phyloP scores from a whole-genome alignment of 2,113 vertebrate species.

The Silurus glanis region DNA sequence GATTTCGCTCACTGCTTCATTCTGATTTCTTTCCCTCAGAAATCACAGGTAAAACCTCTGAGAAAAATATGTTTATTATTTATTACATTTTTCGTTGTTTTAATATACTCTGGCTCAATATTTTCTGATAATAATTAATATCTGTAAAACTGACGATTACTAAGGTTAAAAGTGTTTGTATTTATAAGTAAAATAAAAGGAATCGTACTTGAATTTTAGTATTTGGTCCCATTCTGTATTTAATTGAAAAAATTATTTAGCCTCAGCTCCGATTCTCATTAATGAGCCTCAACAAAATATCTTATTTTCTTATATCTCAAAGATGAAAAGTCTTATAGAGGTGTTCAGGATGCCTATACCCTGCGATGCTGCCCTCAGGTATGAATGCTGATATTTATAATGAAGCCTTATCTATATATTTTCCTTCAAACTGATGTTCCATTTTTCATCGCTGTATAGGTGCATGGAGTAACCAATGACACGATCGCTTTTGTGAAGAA shows the following conservation, averaged over 20 bases:
- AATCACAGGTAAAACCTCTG: constrained; percentile 82
- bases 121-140: neutral
- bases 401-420: neutral
- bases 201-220: neutral
- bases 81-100: too few species aligned
- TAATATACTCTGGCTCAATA: neutral
- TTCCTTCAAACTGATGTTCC: neutral
- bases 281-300: neutral
- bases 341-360: constrained; percentile 94
- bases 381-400: constrained; percentile 54
- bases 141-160: constrained; percentile 3
- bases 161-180: neutral
- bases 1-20: constrained; percentile 91
- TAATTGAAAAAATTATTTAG: neutral
- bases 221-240: neutral
- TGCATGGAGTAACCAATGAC: constrained; percentile 91
- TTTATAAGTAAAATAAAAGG: neutral
- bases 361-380: constrained; percentile 98
- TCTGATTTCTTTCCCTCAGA: constrained; percentile 95
- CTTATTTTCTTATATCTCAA: constrained; percentile 49
- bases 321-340: constrained; percentile 89
- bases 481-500: constrained; percentile 92
- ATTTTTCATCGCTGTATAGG: constrained; percentile 66
- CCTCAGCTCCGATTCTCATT: neutral
- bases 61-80: neutral